phyloP scores from a whole-genome alignment of 1,140 invertebrate genomes.

The Proctacanthus coquilletti region DNA sequence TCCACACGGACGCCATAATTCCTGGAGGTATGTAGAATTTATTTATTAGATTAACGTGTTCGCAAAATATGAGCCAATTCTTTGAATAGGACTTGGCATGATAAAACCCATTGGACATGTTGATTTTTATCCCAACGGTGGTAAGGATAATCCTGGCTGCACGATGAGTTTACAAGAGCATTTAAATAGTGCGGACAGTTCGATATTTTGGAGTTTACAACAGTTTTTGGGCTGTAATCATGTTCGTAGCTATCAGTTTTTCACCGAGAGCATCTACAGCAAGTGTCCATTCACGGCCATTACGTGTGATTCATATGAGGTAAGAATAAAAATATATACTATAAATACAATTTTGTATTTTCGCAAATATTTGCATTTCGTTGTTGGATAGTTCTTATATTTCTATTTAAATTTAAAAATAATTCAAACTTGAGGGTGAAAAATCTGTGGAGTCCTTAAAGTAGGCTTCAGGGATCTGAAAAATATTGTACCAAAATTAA shows the following conservation, averaged over 20 bases:
- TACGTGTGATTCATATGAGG: conserved; percentile 61
- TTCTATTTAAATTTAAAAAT: too few relatives aligned
- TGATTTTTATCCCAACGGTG: conserved; percentile 84
- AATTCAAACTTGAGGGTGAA: too few relatives aligned
- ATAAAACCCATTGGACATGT: conserved; percentile 66
- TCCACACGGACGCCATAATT: conserved; percentile 79
- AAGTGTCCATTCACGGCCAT: conserved; percentile 58
- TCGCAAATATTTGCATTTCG: too few relatives aligned
- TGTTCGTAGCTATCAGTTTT: conserved; percentile 66
- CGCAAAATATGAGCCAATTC: too few relatives aligned
- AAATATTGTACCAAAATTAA: too few relatives aligned
- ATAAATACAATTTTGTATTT: too few relatives aligned
- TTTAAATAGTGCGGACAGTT: conserved; percentile 40
- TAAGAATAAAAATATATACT: too few relatives aligned
- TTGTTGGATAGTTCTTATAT: too few relatives aligned
- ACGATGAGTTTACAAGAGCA: conserved; percentile 50
- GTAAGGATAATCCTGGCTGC: conserved; percentile 72
- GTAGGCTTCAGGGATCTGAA: too few relatives aligned
- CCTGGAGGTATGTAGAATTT: conserved; percentile 64
- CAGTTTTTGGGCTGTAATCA: conserved; percentile 73
- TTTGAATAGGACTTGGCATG: conserved; percentile 67
- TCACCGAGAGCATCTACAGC: conserved; percentile 68
- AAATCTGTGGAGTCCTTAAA: too few relatives aligned
- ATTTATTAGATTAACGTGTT: too few relatives aligned
- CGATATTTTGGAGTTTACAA: conserved; percentile 45